Conservation (phyloP, 2,797 vertebrate species). For the Sitta carolinensis region DNA sequence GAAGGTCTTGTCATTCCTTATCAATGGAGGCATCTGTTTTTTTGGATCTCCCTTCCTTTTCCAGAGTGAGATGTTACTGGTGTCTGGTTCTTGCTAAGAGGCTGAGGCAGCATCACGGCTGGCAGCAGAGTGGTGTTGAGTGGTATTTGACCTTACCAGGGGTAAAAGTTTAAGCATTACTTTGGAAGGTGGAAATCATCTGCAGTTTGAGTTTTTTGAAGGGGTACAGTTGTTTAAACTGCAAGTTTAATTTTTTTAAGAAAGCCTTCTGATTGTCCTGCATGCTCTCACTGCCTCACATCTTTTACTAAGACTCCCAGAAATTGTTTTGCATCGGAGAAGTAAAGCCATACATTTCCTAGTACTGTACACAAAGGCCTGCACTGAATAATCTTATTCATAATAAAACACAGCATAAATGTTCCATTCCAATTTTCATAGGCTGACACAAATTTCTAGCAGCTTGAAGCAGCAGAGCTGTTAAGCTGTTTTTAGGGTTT, state of each 20-base stretch:
- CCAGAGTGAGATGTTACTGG: constrained; percentile 37
- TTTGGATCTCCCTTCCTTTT: constrained; percentile 44
- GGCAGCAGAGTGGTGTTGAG: not conserved
- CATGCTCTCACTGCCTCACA: not conserved
- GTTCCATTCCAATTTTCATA: not conserved
- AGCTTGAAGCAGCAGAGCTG: not conserved
- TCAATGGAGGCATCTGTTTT: constrained; percentile 57
- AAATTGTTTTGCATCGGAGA: not conserved
- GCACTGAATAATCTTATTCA: not conserved
- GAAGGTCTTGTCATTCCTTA: constrained; percentile 57
- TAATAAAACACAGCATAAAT: not conserved
- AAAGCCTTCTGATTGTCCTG: not conserved
- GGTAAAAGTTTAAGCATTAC: not conserved
- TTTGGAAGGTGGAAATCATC: not conserved
- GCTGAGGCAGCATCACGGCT: not conserved
- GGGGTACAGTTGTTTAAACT: not conserved
- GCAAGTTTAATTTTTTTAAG: not conserved
- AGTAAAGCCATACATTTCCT: not conserved
- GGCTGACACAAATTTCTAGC: not conserved
- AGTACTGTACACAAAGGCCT: not conserved
- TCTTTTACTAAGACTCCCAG: not conserved
- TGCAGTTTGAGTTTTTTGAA: not conserved
- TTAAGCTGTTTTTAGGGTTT: not conserved
- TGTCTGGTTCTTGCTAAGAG: constrained; percentile 43
- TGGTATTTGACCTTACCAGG: not conserved